Conservation (phyloP, 35 echinoderm and acorn worm genomes). For the Heliocidaris tuberculata region DNA sequence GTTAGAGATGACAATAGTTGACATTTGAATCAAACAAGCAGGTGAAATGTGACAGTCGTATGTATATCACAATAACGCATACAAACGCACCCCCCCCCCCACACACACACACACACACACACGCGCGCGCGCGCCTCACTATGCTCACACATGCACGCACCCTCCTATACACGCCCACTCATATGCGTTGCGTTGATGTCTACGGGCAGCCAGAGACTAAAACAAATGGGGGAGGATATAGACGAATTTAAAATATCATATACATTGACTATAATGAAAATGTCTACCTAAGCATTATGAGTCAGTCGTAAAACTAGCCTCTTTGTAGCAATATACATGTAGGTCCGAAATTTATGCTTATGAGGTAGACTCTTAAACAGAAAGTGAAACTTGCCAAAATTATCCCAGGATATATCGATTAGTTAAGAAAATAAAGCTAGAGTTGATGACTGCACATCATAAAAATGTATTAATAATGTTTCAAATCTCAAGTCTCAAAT, state of each 20-base stretch:
- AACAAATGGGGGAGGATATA: neutral
- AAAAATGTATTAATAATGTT: no score
- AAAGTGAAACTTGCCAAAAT: no score
- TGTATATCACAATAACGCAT: neutral
- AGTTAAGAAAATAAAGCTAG: no score
- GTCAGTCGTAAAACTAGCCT: neutral
- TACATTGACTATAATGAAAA: neutral
- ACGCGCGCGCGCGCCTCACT: no score
- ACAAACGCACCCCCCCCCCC: no score
- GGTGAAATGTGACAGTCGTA: neutral
- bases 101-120: no score
- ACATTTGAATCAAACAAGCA: neutral
- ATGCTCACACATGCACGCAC: neutral
- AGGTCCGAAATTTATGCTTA: no score
- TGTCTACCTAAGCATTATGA: neutral
- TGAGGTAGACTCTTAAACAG: no score
- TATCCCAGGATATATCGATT: no score
- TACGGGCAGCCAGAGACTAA: neutral
- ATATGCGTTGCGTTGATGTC: neutral
- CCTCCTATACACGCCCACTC: neutral
- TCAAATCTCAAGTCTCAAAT: no score
- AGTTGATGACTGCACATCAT: no score
- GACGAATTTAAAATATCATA: neutral
- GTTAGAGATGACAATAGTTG: neutral
- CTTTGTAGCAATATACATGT: no score